These are phyloP conservation scores for Copsychus sechellarum DNA, from an alignment of 2,113 vertebrate species.

Conservation along the genomic window DNA sequence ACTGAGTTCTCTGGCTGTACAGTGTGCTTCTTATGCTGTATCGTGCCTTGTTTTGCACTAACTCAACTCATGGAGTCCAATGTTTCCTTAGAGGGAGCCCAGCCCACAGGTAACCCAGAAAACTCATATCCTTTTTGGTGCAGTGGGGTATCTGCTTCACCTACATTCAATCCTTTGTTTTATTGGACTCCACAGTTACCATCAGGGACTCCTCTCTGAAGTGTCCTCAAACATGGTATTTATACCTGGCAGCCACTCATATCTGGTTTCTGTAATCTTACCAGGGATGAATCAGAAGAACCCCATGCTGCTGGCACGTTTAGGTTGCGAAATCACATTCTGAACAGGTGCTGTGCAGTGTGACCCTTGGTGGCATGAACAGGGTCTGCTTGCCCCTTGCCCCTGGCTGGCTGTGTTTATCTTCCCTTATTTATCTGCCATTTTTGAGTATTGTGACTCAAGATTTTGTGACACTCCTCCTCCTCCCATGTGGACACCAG, in stretches of 20 bases:
- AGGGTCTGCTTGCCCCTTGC: not conserved
- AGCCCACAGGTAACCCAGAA: not conserved
- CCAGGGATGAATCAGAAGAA: not conserved
- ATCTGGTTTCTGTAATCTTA: not conserved
- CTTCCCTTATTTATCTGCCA: not conserved
- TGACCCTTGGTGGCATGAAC: not conserved
- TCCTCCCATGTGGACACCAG: not conserved
- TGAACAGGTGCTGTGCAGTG: not conserved
- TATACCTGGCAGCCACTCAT: fast-evolving
- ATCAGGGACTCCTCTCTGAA: not conserved
- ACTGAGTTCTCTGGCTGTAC: not conserved
- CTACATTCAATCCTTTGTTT: not conserved
- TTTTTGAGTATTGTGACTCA: fast-evolving
- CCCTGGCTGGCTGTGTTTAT: fast-evolving
- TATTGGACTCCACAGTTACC: not conserved
- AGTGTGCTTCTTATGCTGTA: not conserved
- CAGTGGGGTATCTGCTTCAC: not conserved
- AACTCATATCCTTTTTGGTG: not conserved
- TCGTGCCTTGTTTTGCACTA: not conserved
- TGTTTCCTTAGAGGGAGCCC: not conserved
- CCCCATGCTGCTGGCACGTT: not conserved
- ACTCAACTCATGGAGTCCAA: not conserved
- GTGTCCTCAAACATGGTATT: not conserved
- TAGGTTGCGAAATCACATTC: not conserved
- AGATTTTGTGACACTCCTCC: not conserved